Conservation (phyloP, 2,888 invertebrate species). For the Mythimna loreyi region DNA sequence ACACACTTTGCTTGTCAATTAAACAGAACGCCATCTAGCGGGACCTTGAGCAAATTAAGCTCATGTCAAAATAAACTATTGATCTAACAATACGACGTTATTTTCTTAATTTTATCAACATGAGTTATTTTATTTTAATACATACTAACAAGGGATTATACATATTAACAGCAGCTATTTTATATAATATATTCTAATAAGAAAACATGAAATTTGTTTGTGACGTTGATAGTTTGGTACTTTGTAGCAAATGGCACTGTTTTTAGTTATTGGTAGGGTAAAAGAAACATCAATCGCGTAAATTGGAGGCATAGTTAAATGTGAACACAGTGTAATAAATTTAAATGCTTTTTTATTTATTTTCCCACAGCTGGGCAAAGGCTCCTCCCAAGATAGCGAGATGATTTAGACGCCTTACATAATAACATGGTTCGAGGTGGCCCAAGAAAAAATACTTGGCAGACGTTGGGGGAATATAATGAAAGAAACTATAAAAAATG, state of each 20-base stretch:
- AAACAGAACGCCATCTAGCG: constrained; percentile 51
- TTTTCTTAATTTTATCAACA: constrained; percentile 1
- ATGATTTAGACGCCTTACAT: too few species aligned
- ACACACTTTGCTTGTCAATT: constrained; percentile 44
- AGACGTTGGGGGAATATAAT: too few species aligned
- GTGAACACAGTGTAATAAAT: too few species aligned
- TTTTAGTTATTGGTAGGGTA: constrained; percentile 23
- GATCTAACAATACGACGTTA: not conserved
- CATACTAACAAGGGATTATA: constrained; percentile 23
- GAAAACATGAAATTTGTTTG: constrained; percentile 38
- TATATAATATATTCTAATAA: constrained; percentile 11
- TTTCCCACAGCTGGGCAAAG: too few species aligned
- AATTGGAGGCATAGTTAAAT: not conserved
- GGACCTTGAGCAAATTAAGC: constrained; percentile 2
- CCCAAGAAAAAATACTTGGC: too few species aligned
- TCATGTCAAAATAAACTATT: not conserved
- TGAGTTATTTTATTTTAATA: constrained; percentile 22
- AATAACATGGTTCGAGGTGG: too few species aligned
- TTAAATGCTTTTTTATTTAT: too few species aligned
- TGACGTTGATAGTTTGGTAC: constrained; percentile 48
- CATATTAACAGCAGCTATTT: constrained; percentile 13
- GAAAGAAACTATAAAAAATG: not conserved
- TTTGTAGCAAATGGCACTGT: constrained; percentile 63
- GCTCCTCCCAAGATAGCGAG: too few species aligned
- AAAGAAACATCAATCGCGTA: constrained; percentile 19